A percentile compares a stretch with the other conserved stretches of the same genome.
These are phyloP conservation scores for Bellardia bayeri DNA, from an alignment of 2,888 invertebrate genomes.

Conservation along the genomic window DNA sequence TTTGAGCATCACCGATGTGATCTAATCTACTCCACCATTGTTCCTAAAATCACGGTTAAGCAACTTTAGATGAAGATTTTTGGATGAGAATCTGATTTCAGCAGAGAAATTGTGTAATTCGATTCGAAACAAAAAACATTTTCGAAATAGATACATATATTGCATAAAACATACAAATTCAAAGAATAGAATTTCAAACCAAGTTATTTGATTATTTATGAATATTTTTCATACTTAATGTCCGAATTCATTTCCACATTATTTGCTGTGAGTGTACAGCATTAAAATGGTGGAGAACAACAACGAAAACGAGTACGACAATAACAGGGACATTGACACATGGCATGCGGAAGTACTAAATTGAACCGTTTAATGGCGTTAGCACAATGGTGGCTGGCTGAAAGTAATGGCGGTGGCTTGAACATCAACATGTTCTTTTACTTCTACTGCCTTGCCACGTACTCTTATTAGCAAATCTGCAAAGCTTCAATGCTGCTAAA, in stretches of 20 bases:
- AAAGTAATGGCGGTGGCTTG: conserved; percentile 61
- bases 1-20: too few species aligned
- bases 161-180: too few species aligned
- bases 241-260: not conserved
- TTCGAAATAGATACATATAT: too few species aligned
- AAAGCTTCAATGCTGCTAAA: conserved; percentile 38
- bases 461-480: conserved; percentile 39
- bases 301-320: conserved; percentile 51
- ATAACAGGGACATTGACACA: conserved; percentile 71
- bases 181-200: too few species aligned
- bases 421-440: conserved; percentile 64
- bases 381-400: conserved; percentile 73
- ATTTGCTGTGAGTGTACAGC: conserved; percentile 38
- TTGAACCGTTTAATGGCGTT: conserved; percentile 77
- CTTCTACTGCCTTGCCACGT: conserved; percentile 7
- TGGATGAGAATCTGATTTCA: too few species aligned
- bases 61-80: too few species aligned
- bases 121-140: too few species aligned
- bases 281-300: conserved; percentile 34
- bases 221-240: not conserved
- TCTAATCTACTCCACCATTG: too few species aligned
- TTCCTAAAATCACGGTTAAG: too few species aligned
- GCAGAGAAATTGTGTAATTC: too few species aligned
- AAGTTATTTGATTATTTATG: too few species aligned
- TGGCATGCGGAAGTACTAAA: conserved; percentile 78